Base-by-base conservation (phyloP, 2,113 vertebrate genomes). In the Siniperca chuatsi region DNA sequence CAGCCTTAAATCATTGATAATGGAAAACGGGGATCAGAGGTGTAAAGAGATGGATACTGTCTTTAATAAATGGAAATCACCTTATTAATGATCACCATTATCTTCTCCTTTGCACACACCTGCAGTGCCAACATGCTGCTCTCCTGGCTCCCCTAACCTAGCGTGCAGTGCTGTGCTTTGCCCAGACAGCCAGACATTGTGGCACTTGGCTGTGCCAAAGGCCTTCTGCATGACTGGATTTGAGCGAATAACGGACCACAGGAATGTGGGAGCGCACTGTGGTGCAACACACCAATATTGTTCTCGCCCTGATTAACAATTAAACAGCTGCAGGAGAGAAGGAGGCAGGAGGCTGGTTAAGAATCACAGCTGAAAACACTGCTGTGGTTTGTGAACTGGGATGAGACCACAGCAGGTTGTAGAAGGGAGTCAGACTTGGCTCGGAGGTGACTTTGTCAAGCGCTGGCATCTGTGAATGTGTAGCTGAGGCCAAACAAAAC, bases 171-270 rank as follows among this genome's bases (percentile, higher is more conserved):
- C 82, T 23, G 25, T 42, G 66, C 76, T 83, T 71, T 91, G 86
- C 61, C 71, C 73, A 78, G 85, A 86, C 80, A 46, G 57, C 81
- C 81, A 83, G 89, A 87, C 88, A 87, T 70, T 88, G 85, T 90
- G 77, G 90, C 80, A 90, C 74, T 84, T 68, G 73, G 76, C 77
- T 79, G 83, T 92, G 88, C 91, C 88, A 93, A 82, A 88, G 85
- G 84, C 79, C 62, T 90, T 92, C 82, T 94, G 91, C 92, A 92
- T 95, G 93, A 93, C 84, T 90, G 87, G 44, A 21, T 89, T 65
- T 87, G 80, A 93, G 82, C 4, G 50, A 81, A 93, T 89, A 92
- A 92, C 79, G 37, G 84, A 13, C 84, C 76, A 62, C 67, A 94
- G 91, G 94, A 95, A 95, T 95, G 91, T 75, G 52, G 75, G 79